A percentile compares a stretch with the other conserved stretches of the same genome.
phyloP scores from a whole-genome alignment of 2,888 invertebrate genomes.

The Eupithecia insigniata region DNA sequence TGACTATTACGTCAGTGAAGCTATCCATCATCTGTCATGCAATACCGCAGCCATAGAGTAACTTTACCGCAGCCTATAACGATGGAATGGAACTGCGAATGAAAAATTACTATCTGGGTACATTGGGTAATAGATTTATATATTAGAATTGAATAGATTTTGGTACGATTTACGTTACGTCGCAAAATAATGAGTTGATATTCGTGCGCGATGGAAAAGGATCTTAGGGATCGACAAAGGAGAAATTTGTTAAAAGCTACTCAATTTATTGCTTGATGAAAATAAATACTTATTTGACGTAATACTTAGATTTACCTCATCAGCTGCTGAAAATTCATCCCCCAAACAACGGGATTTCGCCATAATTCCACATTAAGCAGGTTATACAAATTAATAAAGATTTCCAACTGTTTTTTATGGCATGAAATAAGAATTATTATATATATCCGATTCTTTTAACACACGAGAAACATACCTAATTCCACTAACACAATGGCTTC shows the following conservation, averaged over 20 bases:
- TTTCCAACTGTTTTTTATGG: too few species aligned
- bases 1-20: not conserved
- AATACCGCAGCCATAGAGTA: conserved; percentile 4
- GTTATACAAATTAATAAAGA: too few species aligned
- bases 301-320: too few species aligned
- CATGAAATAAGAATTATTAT: too few species aligned
- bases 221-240: not conserved
- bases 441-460: not conserved
- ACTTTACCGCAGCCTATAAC: not conserved
- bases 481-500: not conserved
- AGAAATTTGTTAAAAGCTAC: too few species aligned
- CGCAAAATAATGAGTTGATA: not conserved
- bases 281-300: too few species aligned
- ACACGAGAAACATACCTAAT: not conserved
- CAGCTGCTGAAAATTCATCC: too few species aligned
- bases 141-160: too few species aligned
- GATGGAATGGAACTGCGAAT: conserved; percentile 1
- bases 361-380: too few species aligned
- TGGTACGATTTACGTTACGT: not conserved
- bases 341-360: too few species aligned
- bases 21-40: conserved; percentile 3
- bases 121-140: not conserved
- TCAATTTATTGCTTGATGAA: too few species aligned
- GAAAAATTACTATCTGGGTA: not conserved
- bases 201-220: not conserved